Conservation (phyloP, 2,797 vertebrate species). For the Eptatretus atami region DNA sequence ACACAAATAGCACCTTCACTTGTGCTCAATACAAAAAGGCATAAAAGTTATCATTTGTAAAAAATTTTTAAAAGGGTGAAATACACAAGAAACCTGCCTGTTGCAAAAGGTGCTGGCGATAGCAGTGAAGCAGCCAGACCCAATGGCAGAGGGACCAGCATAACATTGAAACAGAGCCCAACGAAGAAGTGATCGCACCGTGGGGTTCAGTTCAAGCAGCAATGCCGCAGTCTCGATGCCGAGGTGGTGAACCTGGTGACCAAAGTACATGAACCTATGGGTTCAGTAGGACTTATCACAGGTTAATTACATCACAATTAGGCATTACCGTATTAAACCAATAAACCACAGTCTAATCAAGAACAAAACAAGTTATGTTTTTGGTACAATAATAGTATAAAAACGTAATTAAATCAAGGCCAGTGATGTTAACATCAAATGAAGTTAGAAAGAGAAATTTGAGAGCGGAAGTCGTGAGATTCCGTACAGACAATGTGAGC, state of each 20-base stretch:
- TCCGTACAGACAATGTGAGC: not conserved
- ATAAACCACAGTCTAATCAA: no score
- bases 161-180: slow-evolving; percentile 97
- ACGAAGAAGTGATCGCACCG: slow-evolving; percentile 94
- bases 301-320: no score
- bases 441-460: slow-evolving; percentile 8
- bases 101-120: slow-evolving; percentile 91
- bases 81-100: slow-evolving; percentile 22
- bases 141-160: slow-evolving; percentile 62
- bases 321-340: no score
- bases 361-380: no score
- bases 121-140: slow-evolving; percentile 76
- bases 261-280: not conserved
- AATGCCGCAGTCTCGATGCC: slow-evolving; percentile 87
- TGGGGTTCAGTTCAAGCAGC: slow-evolving; percentile 77
- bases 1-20: not conserved
- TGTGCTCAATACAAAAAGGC: not conserved
- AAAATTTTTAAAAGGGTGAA: not conserved
- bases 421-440: not conserved
- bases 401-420: no score
- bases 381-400: no score
- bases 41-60: not conserved
- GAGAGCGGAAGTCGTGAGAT: slow-evolving; percentile 7
- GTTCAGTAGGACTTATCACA: no score
- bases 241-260: slow-evolving; percentile 64